Base-by-base conservation (phyloP, 2,797 vertebrate genomes). In the Spheniscus humboldti region DNA sequence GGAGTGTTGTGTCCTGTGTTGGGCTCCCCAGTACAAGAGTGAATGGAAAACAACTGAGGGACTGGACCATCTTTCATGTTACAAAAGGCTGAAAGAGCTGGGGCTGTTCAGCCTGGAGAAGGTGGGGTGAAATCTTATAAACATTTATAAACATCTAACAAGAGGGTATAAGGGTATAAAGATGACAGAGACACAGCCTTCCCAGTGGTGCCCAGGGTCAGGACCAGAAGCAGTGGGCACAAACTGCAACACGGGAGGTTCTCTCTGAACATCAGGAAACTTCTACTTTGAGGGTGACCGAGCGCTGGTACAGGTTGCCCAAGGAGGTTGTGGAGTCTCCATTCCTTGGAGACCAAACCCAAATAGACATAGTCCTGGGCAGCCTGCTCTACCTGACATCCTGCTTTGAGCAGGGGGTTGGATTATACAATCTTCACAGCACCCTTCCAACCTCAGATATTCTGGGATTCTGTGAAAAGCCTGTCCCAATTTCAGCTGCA, bases 81-180 rank as follows among this genome's bases (percentile, higher is more conserved):
- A 28, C 7, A 31, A 45, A 60, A 56, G n/a, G 15, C 30, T 73
- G n/a, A n/a, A 67, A 43, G 11, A 69, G n/a, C 55, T 55, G n/a
- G 11, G n/a, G 67, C 62, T 45, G 45, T 43, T 55, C 35, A 19
- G 41, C 30, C n/a, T 37, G 17, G 16, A n/a, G 35, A 45, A n/a
- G 48, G 50, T 1, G 0, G 23, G 23, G n/a, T 4, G 4, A 35
- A 55, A 47, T 55, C 13, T 4, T 33, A 13, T 3, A 39, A 57
- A 8, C 52, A 43, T 27, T 31, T 52, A 24, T 12, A 30, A 69
- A 27, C 48, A 35, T 30, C 14, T 55, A 47, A 48, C 11, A 1
- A 56, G n/a, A 53, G 18, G 7, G 13, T 24, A 35, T 48, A 43
- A 53, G 22, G 7, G 13, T 24, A 35, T 48, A 43, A 71, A 28